Conservation (phyloP, 2,113 vertebrate genomes). For the Oryzias woworae region DNA sequence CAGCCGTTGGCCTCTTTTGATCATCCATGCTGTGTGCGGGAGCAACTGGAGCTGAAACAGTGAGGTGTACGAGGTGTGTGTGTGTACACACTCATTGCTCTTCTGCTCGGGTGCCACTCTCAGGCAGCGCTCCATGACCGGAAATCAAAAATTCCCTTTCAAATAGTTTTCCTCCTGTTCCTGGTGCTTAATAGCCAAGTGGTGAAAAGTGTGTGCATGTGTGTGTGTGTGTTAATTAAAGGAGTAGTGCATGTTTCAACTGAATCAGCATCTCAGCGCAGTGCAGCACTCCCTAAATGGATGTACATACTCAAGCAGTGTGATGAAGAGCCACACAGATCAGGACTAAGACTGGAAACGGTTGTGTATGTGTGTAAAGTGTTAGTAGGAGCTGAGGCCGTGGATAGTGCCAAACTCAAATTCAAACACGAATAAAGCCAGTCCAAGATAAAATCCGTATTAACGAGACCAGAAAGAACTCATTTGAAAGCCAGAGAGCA, state of each 20-base stretch:
- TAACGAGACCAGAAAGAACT: constrained; percentile 42
- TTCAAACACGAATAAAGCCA: constrained; percentile 57
- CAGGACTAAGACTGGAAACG: constrained; percentile 12
- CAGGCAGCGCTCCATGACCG: constrained; percentile 74
- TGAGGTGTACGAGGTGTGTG: constrained; percentile 61
- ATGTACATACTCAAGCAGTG: constrained; percentile 54
- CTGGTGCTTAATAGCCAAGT: constrained; percentile 76
- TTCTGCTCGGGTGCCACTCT: constrained; percentile 69
- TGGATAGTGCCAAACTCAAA: constrained; percentile 48
- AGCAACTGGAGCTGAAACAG: constrained; percentile 71
- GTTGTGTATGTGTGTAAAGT: constrained; percentile 11
- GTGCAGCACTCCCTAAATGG: constrained; percentile 61
- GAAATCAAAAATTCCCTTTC: constrained; percentile 87
- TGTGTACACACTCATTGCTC: constrained; percentile 45
- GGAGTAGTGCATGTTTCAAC: constrained; percentile 62
- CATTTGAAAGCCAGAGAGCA: constrained; percentile 51
- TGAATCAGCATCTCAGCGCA: constrained; percentile 77
- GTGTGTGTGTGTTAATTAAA: constrained; percentile 77
- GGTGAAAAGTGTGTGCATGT: constrained; percentile 48
- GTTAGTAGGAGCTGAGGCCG: constrained; percentile 44
- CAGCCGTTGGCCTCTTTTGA: constrained; percentile 83
- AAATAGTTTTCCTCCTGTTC: constrained; percentile 77
- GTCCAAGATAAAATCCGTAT: constrained; percentile 56
- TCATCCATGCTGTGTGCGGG: constrained; percentile 78
- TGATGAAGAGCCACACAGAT: constrained; percentile 36